phyloP scores from a whole-genome alignment of 2,797 vertebrate genomes.

The Vipera latastei region DNA sequence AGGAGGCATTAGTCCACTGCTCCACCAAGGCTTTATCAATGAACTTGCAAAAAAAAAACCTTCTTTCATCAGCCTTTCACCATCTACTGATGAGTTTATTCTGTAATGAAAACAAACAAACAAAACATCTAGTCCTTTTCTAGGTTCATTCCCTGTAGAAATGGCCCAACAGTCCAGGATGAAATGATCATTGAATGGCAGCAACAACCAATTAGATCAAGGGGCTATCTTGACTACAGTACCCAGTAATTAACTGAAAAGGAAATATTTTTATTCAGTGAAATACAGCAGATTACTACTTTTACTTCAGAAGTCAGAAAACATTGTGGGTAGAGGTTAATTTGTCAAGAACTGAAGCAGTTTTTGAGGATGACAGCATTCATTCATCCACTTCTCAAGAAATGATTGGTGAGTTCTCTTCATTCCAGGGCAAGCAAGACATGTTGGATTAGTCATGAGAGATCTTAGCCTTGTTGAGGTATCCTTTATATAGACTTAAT shows the following conservation, averaged over 20 bases:
- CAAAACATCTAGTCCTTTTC: not conserved
- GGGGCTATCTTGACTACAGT: not conserved
- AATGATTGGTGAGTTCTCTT: not conserved
- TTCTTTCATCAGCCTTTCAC: not conserved
- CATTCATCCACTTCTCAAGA: not conserved
- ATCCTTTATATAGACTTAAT: not conserved
- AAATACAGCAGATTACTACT: not conserved
- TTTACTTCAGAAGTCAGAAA: not conserved
- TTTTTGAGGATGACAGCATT: not conserved
- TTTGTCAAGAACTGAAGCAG: not conserved
- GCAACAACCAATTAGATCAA: not conserved
- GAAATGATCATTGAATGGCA: not conserved
- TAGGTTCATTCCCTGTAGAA: not conserved
- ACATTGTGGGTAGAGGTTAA: not conserved
- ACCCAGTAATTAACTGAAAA: not conserved
- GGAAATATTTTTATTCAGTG: not conserved
- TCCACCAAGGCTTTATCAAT: no score
- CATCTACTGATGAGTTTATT: not conserved
- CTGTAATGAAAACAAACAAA: not conserved
- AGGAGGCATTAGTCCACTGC: no score
- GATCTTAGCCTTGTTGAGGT: not conserved
- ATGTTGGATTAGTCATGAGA: not conserved
- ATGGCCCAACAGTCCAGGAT: not conserved
- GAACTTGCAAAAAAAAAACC: not conserved
- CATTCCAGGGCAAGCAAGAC: not conserved